Evolutionary conservation across 1,140 invertebrate species (phyloP).

Genomic region (Heliconius nattereri): DNA sequence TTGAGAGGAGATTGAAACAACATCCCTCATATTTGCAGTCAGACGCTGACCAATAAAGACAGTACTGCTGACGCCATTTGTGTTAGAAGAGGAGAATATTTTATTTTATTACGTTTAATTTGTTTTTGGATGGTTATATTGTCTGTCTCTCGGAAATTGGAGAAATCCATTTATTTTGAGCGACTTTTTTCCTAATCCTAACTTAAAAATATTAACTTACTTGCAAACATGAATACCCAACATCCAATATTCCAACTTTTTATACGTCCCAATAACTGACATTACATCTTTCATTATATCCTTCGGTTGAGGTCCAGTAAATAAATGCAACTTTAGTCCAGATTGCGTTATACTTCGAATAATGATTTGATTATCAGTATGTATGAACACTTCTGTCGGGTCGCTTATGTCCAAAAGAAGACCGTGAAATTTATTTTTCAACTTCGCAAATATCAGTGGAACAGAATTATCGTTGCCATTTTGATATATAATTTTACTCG

Average conservation of each 20-base stretch:
- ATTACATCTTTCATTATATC: conserved; percentile 67
- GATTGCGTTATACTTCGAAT: conserved; percentile 60
- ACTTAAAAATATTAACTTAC: conserved; percentile 40
- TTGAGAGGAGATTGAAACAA: too few species aligned
- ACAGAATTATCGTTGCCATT: conserved; percentile 52
- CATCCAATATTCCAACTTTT: conserved; percentile 71
- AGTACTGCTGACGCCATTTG: too few species aligned
- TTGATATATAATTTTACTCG: conserved; percentile 62
- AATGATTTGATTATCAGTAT: conserved; percentile 54
- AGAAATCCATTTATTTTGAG: too few species aligned
- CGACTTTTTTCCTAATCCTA: too few species aligned
- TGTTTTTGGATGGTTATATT: too few species aligned
- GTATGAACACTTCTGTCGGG: conserved; percentile 60
- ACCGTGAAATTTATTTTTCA: conserved; percentile 60
- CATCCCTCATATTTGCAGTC: too few species aligned
- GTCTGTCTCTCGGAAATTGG: too few species aligned
- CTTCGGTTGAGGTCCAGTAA: conserved; percentile 65
- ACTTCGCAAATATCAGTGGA: conserved; percentile 67
- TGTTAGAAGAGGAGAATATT: too few species aligned
- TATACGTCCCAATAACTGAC: conserved; percentile 46
- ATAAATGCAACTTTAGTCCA: conserved; percentile 66
- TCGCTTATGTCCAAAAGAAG: conserved; percentile 57
- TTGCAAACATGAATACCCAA: conserved; percentile 70
- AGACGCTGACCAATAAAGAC: too few species aligned
- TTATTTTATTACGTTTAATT: too few species aligned